A percentile compares a stretch with the other conserved stretches of the same genome.
phyloP scores from a whole-genome alignment of 2,113 vertebrate species.

The Scomber japonicus region DNA sequence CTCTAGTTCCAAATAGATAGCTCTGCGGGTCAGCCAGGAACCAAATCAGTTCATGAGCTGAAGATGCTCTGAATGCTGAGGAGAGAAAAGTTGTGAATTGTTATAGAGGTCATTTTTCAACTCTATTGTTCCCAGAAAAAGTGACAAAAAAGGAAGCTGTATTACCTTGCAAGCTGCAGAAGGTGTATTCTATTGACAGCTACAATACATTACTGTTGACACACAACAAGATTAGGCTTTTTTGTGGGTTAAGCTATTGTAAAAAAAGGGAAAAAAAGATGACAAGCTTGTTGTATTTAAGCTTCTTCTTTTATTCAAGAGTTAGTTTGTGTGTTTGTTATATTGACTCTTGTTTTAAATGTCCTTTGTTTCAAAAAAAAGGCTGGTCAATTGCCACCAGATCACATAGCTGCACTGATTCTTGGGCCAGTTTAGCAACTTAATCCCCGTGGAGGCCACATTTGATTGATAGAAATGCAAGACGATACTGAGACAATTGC shows the following conservation, averaged over 20 bases:
- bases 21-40: background rate
- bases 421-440: slow-evolving; percentile 29
- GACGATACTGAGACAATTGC: background rate
- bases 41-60: background rate
- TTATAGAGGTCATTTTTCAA: slow-evolving; percentile 49
- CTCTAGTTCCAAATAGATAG: slow-evolving; percentile 29
- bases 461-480: slow-evolving; percentile 25
- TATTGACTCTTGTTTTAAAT: slow-evolving; percentile 6
- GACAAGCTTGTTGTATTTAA: slow-evolving; percentile 6
- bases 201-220: slow-evolving; percentile 43
- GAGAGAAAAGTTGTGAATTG: slow-evolving; percentile 31
- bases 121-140: slow-evolving; percentile 36
- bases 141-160: slow-evolving; percentile 27
- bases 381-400: background rate
- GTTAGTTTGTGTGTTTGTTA: slow-evolving; percentile 28
- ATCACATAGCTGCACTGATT: slow-evolving; percentile 4
- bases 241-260: background rate
- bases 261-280: background rate
- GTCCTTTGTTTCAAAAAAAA: slow-evolving; percentile 20
- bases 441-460: background rate
- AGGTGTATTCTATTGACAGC: slow-evolving; percentile 5
- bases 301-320: background rate
- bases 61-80: slow-evolving; percentile 22
- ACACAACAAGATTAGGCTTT: slow-evolving; percentile 32
- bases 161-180: slow-evolving; percentile 50